Evolutionary conservation across 2,113 vertebrate genomes (phyloP).

Genomic region (Plectropomus leopardus): DNA sequence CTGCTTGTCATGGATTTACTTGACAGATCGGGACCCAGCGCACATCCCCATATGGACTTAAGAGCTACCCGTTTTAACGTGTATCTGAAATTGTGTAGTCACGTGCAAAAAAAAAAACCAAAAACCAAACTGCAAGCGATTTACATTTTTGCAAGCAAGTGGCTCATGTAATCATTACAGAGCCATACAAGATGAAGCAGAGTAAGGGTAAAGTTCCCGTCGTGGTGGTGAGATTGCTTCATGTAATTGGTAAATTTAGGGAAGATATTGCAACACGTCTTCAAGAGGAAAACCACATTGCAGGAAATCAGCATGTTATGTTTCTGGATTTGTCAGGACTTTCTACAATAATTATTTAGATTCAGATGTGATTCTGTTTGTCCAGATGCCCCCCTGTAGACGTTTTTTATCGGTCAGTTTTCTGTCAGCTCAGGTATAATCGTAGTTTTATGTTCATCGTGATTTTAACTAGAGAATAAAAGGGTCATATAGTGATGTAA

Average conservation of each 20-base stretch:
- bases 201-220: constrained; percentile 34
- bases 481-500: constrained; percentile 15
- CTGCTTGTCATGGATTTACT: constrained; percentile 58
- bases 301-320: neutral
- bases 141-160: neutral
- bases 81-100: neutral
- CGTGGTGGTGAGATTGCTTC: constrained; percentile 31
- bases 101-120: neutral
- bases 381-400: neutral
- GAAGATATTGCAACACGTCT: constrained; percentile 34
- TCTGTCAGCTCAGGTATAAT: neutral
- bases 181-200: neutral
- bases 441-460: neutral
- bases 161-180: neutral
- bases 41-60: neutral
- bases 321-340: neutral
- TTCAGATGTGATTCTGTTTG: neutral
- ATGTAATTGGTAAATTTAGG: constrained; percentile 14
- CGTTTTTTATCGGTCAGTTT: neutral
- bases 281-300: neutral
- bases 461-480: neutral
- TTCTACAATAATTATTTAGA: neutral
- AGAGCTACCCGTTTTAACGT: neutral
- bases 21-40: constrained; percentile 39
- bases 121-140: neutral